Conservation (phyloP, 2,888 invertebrate genomes). For the Andricus curvator region DNA sequence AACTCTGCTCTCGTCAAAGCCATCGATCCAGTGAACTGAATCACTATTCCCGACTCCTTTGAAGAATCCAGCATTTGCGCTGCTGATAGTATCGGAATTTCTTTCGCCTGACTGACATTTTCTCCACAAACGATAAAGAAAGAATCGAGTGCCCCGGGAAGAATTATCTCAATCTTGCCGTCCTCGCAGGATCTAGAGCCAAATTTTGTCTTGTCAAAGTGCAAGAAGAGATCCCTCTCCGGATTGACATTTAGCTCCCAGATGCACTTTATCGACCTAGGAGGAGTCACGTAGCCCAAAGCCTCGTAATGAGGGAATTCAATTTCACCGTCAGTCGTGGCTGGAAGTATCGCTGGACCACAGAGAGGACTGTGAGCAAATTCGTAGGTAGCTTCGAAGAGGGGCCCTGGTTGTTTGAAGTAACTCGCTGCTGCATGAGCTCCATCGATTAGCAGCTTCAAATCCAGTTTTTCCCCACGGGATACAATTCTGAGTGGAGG, state of each 20-base stretch:
- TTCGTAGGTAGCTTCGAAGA: slow-evolving; percentile 93
- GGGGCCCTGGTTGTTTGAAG: slow-evolving; percentile 90
- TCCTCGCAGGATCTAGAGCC: slow-evolving; percentile 92
- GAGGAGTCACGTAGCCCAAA: slow-evolving; percentile 79
- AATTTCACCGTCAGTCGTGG: slow-evolving; percentile 91
- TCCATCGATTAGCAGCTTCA: slow-evolving; percentile 90
- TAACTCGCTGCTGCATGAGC: slow-evolving; percentile 92
- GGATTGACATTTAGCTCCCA: slow-evolving; percentile 91
- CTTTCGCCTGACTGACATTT: slow-evolving; percentile 89
- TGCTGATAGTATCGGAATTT: slow-evolving; percentile 89
- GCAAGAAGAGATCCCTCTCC: slow-evolving; percentile 91
- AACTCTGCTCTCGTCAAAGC: slow-evolving; percentile 90
- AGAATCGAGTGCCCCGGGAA: slow-evolving; percentile 86
- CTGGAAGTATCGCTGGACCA: slow-evolving; percentile 89
- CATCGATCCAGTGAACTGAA: slow-evolving; percentile 88
- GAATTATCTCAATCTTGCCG: slow-evolving; percentile 90
- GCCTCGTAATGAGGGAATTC: slow-evolving; percentile 92
- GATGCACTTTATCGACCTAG: slow-evolving; percentile 83
- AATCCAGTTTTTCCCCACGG: slow-evolving; percentile 88
- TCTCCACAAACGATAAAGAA: slow-evolving; percentile 91
- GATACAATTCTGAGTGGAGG: slow-evolving; percentile 86
- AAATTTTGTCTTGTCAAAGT: slow-evolving; percentile 92
- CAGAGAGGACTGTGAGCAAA: slow-evolving; percentile 94
- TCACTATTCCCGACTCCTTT: slow-evolving; percentile 79
- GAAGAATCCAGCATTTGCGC: slow-evolving; percentile 82